phyloP scores from a whole-genome alignment of 2,888 invertebrate genomes.

The Cantharis flavilabris region DNA sequence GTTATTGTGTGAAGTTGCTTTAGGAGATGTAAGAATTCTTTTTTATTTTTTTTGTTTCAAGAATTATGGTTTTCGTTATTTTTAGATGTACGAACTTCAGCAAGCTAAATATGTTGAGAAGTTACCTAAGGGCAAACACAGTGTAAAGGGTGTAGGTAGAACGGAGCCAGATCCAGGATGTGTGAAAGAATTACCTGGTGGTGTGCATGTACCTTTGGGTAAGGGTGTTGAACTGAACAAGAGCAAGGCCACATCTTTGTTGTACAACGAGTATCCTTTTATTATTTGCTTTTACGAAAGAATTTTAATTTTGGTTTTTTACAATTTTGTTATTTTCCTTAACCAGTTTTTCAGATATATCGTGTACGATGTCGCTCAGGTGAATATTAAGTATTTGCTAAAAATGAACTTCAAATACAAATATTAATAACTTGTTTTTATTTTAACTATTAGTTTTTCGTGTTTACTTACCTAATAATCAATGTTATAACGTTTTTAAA shows the following conservation, averaged over 20 bases:
- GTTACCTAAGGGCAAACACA: slow-evolving; percentile 82
- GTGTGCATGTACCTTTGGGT: slow-evolving; percentile 80
- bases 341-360: slow-evolving; percentile 65
- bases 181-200: slow-evolving; percentile 56
- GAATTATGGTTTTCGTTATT: slow-evolving; percentile 21
- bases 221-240: slow-evolving; percentile 58
- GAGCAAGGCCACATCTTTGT: slow-evolving; percentile 59
- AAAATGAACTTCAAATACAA: slow-evolving; percentile 86
- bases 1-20: slow-evolving; percentile 92
- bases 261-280: slow-evolving; percentile 94
- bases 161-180: slow-evolving; percentile 80
- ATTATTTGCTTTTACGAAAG: not conserved
- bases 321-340: not conserved
- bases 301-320: not conserved
- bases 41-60: not conserved
- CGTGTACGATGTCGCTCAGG: slow-evolving; percentile 95
- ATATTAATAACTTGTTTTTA: slow-evolving; percentile 48
- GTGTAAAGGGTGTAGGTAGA: slow-evolving; percentile 84
- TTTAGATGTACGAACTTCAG: slow-evolving; percentile 72
- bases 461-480: not conserved
- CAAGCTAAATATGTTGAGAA: slow-evolving; percentile 75
- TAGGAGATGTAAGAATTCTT: slow-evolving; percentile 76
- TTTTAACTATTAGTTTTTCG: not conserved
- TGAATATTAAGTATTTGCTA: slow-evolving; percentile 87
- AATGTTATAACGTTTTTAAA: not conserved